Conservation (phyloP, 2,888 invertebrate genomes). For the Callosobruchus maculatus region DNA sequence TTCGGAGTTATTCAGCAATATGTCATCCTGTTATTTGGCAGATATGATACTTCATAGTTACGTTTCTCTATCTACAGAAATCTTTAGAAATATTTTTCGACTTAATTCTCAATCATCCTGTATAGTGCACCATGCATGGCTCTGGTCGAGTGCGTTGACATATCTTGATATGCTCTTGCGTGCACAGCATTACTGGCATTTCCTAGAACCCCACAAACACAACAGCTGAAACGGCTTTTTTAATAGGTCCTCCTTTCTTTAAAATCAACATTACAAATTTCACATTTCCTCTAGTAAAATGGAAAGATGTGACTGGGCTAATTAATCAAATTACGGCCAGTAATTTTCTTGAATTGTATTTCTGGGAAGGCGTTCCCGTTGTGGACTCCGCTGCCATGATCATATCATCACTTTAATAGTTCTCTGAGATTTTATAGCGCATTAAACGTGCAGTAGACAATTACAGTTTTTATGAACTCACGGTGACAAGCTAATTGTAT, state of each 20-base stretch:
- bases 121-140: background rate
- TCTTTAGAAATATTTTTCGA: too few species aligned
- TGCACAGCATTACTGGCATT: background rate
- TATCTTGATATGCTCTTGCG: background rate
- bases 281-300: background rate
- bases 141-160: background rate
- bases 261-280: background rate
- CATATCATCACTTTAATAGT: background rate
- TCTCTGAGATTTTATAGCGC: too few species aligned
- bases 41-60: too few species aligned
- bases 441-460: too few species aligned
- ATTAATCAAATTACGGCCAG: background rate
- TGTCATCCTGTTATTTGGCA: too few species aligned
- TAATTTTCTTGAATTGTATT: background rate
- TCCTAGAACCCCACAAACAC: background rate
- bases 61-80: too few species aligned
- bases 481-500: background rate
- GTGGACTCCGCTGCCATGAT: background rate
- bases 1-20: too few species aligned
- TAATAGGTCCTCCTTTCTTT: background rate
- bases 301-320: background rate
- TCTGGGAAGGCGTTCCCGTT: background rate
- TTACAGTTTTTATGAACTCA: too few species aligned
- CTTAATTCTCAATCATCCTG: background rate
- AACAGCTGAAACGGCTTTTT: background rate